A percentile compares a stretch with the other conserved stretches of the same genome.
Conservation (phyloP, 2,888 invertebrate genomes). For the Toxonevra muliebris region DNA sequence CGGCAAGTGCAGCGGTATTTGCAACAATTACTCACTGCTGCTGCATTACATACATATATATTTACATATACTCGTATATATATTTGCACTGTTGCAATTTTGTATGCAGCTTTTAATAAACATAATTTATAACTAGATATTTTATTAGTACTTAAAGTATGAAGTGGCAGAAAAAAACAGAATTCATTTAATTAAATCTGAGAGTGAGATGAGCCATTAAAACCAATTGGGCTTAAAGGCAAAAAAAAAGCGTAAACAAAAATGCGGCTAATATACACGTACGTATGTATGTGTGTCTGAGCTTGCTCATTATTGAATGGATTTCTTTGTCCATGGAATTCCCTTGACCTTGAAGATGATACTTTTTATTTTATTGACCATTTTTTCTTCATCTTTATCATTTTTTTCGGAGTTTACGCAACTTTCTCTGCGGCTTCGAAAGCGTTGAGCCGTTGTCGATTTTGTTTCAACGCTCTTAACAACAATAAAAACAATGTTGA, state of each 20-base stretch:
- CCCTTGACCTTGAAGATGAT: constrained; percentile 39
- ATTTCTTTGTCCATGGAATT: constrained; percentile 25
- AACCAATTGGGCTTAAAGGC: too few relatives aligned
- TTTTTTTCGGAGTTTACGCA: constrained; percentile 27
- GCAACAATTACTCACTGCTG: background rate
- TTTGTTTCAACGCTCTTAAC: constrained; percentile 13
- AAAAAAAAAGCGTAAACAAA: too few relatives aligned
- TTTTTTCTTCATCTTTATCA: constrained; percentile 22
- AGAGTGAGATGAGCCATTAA: too few relatives aligned
- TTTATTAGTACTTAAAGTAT: too few relatives aligned
- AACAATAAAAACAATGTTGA: constrained; percentile 3
- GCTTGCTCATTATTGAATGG: constrained; percentile 13
- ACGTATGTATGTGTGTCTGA: too few relatives aligned
- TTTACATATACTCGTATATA: background rate
- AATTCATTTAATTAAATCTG: too few relatives aligned
- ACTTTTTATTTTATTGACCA: constrained; percentile 9
- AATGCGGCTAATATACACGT: too few relatives aligned
- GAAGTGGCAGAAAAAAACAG: too few relatives aligned
- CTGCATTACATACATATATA: background rate
- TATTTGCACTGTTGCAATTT: too few relatives aligned
- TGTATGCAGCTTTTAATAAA: background rate
- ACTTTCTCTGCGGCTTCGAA: constrained; percentile 31
- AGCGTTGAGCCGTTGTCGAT: constrained; percentile 10
- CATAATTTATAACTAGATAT: too few relatives aligned
- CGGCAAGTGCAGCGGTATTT: background rate